These are phyloP conservation scores for Uropsilus gracilis DNA, from an alignment of 2,113 vertebrate species.

Conservation along the genomic window DNA sequence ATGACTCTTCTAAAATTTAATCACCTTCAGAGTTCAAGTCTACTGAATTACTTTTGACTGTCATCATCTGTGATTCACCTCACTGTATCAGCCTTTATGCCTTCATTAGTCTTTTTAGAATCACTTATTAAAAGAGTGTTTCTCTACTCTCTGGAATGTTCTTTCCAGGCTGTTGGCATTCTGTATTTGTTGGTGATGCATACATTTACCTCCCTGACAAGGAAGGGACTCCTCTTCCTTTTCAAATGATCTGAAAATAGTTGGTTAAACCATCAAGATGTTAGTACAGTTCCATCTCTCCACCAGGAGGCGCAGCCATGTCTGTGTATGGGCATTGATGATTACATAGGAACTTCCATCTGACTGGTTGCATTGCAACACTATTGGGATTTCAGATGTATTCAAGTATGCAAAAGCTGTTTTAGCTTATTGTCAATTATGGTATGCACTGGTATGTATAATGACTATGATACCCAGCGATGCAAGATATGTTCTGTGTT, in stretches of 20 bases:
- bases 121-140: not conserved
- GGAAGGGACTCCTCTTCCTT: not conserved
- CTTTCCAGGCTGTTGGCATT: not conserved
- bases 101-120: not conserved
- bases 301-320: not conserved
- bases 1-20: not conserved
- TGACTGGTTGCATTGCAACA: not conserved
- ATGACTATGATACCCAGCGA: not conserved
- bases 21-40: not conserved
- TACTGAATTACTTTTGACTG: not conserved
- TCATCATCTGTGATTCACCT: not conserved
- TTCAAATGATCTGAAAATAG: not conserved
- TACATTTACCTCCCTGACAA: not conserved
- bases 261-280: not conserved
- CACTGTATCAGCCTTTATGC: not conserved
- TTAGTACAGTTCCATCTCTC: not conserved
- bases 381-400: not conserved
- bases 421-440: not conserved
- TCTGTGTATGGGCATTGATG: not conserved
- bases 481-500: not conserved
- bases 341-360: not conserved
- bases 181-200: not conserved
- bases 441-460: not conserved
- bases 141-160: not conserved
- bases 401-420: not conserved